Evolutionary conservation across 2,113 vertebrate species (phyloP), one percentile per base, ranked within the genome.

Genomic region (Sphyrna mokarran): DNA sequence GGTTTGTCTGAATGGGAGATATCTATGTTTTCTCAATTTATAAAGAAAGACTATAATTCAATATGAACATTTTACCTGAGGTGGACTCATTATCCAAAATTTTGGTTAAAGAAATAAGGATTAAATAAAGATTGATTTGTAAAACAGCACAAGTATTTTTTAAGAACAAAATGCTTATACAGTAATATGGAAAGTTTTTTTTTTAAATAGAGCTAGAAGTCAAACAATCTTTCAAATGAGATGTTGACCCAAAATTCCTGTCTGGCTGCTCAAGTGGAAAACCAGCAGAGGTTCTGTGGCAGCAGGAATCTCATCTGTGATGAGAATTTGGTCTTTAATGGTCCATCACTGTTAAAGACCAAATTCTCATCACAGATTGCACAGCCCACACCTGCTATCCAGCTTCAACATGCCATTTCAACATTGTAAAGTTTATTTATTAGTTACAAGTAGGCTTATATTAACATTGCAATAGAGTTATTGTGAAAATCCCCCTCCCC

Each of bases 1-100:
- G 29, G 48, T 90, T 63, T 26, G 13, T 61, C 58, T 90, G 43
- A 54, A 54, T 43, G 37, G 18, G 40, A 40, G 6, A 40, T 40
- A 20, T 10, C 7, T 54, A 54, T 29, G 8, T 29, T 87, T 58
- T 58, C 48, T 54, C 48, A 58, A 61, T 6, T 63, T 33, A 91
- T 33, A 14, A 68, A 93, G 29, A 58, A 29, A 16, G 54, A 63
- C 13, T 58, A n/a, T 0, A 22, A 6, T 66, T 68, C 96, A 96
- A 96, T 69, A 86, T 63, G 95, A 95, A 96, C 96, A 66, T 80
- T 96, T 96, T 96, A 96, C 96, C 48, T 18, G 37, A 96, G 86
- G 2, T 90, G 29, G 26, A 61, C 48, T 10, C 7, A 13, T 66
- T 66, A 66, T 22, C 61, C 61, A 66, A 37, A 93, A 37, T 33